Base-by-base conservation (phyloP, 92 coral and sea anemone species). In the Plumapathes pennacea region DNA sequence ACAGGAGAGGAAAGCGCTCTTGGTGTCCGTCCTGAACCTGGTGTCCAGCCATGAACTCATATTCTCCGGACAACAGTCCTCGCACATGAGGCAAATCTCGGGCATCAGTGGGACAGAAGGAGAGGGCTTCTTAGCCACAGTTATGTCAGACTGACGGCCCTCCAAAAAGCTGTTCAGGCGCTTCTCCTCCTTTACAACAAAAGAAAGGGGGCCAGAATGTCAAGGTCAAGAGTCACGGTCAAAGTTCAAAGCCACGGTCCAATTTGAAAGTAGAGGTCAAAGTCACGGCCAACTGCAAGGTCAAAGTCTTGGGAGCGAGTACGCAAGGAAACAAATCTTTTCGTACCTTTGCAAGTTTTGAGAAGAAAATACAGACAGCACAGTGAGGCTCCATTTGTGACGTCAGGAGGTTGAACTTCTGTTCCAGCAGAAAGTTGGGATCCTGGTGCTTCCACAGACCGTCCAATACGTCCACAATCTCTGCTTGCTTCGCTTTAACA, bases 81-180 rank as follows among this genome's bases (percentile, higher is more conserved):
- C 86, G 12, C 89, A 87, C 85, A 80, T 77, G 76, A 87, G 83
- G 37, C 96, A 87, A 22, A 87, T 87, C 80, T 87, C 96, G 3
- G 96, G 96, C 18, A 87, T 59, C 5, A 62, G 72, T 0, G 96
- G 96, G 10, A 77, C 83, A 10, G 90, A 77, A 15, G 77, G 11
- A 23, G 34, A 40, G 9, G 55, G 38, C 55, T 44, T 29, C 7
- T 29, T 49, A 4, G 31, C 6, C 17, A 24, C 32, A 11, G 9
- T 10, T 6, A 18, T 6, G 31, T 8, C 9, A n/a, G n/a, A n/a
- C n/a, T n/a, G n/a, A n/a, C n/a, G n/a, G n/a, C n/a, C n/a, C n/a
- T n/a, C n/a, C n/a, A n/a, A n/a, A n/a, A n/a, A n/a, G n/a, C n/a
- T n/a, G n/a, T n/a, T n/a, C n/a, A n/a, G n/a, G n/a, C n/a, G n/a